These are phyloP conservation scores for Gymnoscopelus braueri DNA, from an alignment of 2,797 vertebrate genomes.

Conservation along the genomic window DNA sequence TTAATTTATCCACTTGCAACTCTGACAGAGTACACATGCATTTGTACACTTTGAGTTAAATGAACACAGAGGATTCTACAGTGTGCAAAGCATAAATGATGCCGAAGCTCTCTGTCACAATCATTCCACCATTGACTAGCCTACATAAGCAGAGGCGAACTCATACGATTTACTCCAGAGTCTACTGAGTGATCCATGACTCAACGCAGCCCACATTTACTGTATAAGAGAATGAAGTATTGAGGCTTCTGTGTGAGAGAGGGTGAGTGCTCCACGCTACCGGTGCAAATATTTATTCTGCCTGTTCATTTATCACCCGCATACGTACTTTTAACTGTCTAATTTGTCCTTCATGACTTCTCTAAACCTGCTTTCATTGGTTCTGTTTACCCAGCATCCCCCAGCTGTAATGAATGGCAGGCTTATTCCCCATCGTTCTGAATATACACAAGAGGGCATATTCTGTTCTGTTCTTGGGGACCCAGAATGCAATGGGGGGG, in stretches of 20 bases:
- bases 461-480: not conserved
- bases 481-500: not conserved
- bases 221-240: conserved; percentile 40
- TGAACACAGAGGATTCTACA: too few species aligned
- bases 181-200: conserved; percentile 46
- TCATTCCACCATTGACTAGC: conserved; percentile 47
- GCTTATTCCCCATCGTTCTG: not conserved
- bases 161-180: conserved; percentile 48
- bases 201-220: conserved; percentile 40
- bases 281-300: conserved; percentile 60
- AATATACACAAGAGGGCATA: not conserved
- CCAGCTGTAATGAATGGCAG: not conserved
- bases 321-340: conserved; percentile 6
- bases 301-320: conserved; percentile 50
- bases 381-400: conserved; percentile 10
- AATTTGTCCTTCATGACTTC: conserved; percentile 32
- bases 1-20: too few species aligned
- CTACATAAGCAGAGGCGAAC: conserved; percentile 39
- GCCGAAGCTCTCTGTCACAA: conserved; percentile 35
- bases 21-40: too few species aligned
- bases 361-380: not conserved
- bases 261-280: conserved; percentile 45
- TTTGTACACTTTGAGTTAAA: too few species aligned
- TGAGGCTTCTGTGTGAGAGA: conserved; percentile 28
- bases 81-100: too few species aligned